Conservation (phyloP, 2,888 invertebrate genomes). For the Unio pictorum region DNA sequence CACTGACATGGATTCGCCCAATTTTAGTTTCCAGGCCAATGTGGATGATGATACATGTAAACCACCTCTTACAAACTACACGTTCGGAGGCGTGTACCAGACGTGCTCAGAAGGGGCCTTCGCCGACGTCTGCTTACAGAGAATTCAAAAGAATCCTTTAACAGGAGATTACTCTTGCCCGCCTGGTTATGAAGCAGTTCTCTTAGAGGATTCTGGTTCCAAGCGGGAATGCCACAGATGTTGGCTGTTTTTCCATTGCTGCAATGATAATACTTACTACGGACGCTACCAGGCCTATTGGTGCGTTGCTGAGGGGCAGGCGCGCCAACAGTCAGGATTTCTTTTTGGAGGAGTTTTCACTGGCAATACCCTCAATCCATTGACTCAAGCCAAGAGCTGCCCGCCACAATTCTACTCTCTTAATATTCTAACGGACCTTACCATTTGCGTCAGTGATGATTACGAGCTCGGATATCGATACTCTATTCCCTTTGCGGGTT, state of each 20-base stretch:
- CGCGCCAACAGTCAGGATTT: slow-evolving; percentile 39
- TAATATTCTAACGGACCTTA: slow-evolving; percentile 35
- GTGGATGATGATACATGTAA: slow-evolving; percentile 57
- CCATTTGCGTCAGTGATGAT: slow-evolving; percentile 60
- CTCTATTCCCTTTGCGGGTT: slow-evolving; percentile 58
- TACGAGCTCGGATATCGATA: slow-evolving; percentile 45
- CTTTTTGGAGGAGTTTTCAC: slow-evolving; percentile 60
- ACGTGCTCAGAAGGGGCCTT: slow-evolving; percentile 33
- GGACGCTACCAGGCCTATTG: slow-evolving; percentile 51
- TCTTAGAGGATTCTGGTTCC: slow-evolving; percentile 26
- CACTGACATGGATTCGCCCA: slow-evolving; percentile 47
- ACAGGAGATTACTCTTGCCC: slow-evolving; percentile 55
- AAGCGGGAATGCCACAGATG: slow-evolving; percentile 36
- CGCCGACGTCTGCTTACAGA: slow-evolving; percentile 13
- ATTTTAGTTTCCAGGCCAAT: slow-evolving; percentile 58
- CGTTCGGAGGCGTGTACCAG: slow-evolving; percentile 62
- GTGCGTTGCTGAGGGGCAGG: slow-evolving; percentile 49
- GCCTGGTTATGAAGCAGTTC: slow-evolving; percentile 39
- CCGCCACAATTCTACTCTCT: slow-evolving; percentile 49
- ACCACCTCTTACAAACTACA: slow-evolving; percentile 46
- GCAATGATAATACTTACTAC: slow-evolving; percentile 24
- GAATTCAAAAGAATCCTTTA: slow-evolving; percentile 46
- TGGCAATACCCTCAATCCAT: slow-evolving; percentile 32
- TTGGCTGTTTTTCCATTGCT: slow-evolving; percentile 36
- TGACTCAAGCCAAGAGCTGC: slow-evolving; percentile 44